phyloP scores from a whole-genome alignment of 2,797 vertebrate species.

The Austrolebias charrua region DNA sequence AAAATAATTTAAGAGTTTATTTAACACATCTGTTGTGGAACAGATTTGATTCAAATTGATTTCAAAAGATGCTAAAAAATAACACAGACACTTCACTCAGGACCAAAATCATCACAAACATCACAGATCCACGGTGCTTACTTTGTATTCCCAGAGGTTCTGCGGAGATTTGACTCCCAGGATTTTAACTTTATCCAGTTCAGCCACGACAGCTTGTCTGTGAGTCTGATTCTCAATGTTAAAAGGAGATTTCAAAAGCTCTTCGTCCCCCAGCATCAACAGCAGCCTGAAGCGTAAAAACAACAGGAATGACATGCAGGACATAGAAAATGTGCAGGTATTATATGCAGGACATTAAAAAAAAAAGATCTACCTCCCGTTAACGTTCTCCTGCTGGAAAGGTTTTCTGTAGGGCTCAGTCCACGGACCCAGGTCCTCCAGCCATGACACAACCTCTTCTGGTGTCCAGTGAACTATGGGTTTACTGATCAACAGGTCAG shows the following conservation, averaged over 20 bases:
- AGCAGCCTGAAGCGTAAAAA: slow-evolving; percentile 79
- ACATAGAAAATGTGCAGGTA: neutral
- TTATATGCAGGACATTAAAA: neutral
- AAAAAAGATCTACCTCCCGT: slow-evolving; percentile 81
- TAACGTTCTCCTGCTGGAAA: slow-evolving; percentile 87
- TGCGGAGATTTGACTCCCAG: slow-evolving; percentile 90
- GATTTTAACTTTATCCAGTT: slow-evolving; percentile 85
- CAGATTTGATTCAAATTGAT: too few relatives aligned
- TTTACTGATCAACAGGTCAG: slow-evolving; percentile 86
- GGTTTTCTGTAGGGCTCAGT: slow-evolving; percentile 84
- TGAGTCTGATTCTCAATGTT: slow-evolving; percentile 86
- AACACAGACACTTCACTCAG: too few relatives aligned
- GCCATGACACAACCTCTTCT: slow-evolving; percentile 89
- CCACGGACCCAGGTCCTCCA: slow-evolving; percentile 90
- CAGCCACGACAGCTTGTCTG: slow-evolving; percentile 83
- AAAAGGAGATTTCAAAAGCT: slow-evolving; percentile 84
- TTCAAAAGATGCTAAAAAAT: too few relatives aligned
- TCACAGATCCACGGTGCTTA: slow-evolving; percentile 37
- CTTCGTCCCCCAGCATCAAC: slow-evolving; percentile 87
- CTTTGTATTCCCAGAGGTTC: slow-evolving; percentile 98
- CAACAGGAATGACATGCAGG: neutral
- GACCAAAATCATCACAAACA: neutral
- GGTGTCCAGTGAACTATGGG: slow-evolving; percentile 87
- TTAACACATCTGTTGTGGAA: too few relatives aligned
- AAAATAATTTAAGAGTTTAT: neutral